A percentile compares a stretch with the other conserved stretches of the same genome.
phyloP scores from a whole-genome alignment of 1,140 invertebrate species.

The Pogonus chalceus region DNA sequence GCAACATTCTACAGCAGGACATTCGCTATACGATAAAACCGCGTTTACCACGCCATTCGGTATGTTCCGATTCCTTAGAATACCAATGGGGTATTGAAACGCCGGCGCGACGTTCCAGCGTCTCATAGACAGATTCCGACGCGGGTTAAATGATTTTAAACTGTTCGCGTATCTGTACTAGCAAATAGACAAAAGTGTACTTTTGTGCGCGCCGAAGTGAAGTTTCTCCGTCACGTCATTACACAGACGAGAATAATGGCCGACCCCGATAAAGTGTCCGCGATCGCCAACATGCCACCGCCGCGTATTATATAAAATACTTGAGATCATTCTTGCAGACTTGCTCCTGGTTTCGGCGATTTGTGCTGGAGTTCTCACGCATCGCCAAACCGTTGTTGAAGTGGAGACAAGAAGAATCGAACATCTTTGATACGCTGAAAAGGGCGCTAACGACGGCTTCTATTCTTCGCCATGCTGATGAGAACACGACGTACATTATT shows the following conservation, averaged over 20 bases:
- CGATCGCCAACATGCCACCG: constrained; percentile 20
- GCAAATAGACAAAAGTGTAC: no score
- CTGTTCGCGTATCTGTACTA: no score
- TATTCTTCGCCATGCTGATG: constrained; percentile 21
- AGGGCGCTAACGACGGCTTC: constrained; percentile 10
- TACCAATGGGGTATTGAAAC: no score
- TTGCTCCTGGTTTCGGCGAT: constrained; percentile 28
- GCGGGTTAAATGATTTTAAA: no score
- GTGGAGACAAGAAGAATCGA: constrained; percentile 17
- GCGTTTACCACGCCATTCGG: no score
- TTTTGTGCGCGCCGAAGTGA: constrained; percentile 19
- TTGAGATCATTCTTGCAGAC: constrained; percentile 36
- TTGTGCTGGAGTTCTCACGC: constrained; percentile 25
- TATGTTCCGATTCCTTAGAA: no score
- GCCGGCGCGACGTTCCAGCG: no score
- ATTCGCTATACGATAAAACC: no score
- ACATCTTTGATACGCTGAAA: constrained; percentile 22
- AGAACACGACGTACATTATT: constrained; percentile 21
- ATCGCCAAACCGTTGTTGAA: no score
- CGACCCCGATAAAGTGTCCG: constrained; percentile 22
- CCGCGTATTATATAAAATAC: constrained; percentile 28
- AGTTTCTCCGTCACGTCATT: constrained; percentile 28
- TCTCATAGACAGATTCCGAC: no score
- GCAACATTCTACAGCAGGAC: no score
- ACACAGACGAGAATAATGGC: constrained; percentile 18